Percentiles rank a stretch among this genome's conserved stretches.
Evolutionary conservation across 2,888 invertebrate genomes (phyloP).

Genomic region (Tetropium fuscum): DNA sequence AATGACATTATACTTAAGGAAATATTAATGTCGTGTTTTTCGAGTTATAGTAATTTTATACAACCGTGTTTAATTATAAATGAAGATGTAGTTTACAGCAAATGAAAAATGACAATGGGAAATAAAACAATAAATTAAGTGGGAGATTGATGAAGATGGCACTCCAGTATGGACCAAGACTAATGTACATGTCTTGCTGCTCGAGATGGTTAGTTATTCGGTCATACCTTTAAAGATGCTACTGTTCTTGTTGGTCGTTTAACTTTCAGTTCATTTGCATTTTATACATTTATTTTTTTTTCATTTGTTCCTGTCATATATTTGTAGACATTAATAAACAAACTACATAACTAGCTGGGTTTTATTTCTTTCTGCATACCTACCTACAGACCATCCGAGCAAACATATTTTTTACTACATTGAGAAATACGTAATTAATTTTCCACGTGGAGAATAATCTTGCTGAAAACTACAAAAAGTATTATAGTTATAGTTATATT

Average conservation of each 20-base stretch:
- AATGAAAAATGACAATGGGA: conserved; percentile 55
- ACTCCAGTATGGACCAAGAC: conserved; percentile 56
- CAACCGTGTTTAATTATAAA: conserved; percentile 39
- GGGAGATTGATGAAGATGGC: conserved; percentile 61
- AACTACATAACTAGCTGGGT: too few species aligned
- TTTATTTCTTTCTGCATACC: too few species aligned
- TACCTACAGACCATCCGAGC: too few species aligned
- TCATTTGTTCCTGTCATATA: too few species aligned
- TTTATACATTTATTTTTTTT: too few species aligned
- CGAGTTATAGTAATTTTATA: conserved; percentile 24
- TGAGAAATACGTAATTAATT: too few species aligned
- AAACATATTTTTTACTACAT: too few species aligned
- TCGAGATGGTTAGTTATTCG: conserved; percentile 36
- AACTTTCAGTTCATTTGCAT: conserved; percentile 32
- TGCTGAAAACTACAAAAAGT: too few species aligned
- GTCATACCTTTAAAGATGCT: conserved; percentile 32
- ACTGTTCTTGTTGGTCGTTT: conserved; percentile 29
- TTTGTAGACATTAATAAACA: too few species aligned
- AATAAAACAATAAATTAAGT: conserved; percentile 63
- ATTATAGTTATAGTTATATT: too few species aligned
- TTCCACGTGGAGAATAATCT: too few species aligned
- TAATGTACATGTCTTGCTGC: conserved; percentile 50
- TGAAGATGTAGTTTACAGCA: conserved; percentile 46
- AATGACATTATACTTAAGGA: too few species aligned
- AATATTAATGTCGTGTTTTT: conserved; percentile 22